A percentile compares a stretch with the other conserved stretches of the same genome.
phyloP scores from a whole-genome alignment of 2,888 invertebrate species.

The Sepioteuthis lessoniana region DNA sequence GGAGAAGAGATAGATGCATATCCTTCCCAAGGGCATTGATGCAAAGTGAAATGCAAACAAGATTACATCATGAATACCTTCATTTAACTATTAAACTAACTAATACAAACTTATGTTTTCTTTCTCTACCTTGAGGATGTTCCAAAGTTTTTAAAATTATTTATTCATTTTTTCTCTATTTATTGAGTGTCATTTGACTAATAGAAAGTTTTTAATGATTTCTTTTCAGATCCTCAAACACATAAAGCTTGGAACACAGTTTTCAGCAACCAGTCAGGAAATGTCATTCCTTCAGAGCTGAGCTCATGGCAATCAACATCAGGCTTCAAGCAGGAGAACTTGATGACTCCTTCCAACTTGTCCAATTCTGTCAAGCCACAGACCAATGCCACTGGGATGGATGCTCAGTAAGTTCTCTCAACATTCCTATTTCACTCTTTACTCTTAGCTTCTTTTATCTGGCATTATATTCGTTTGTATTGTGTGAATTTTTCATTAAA shows the following conservation, averaged over 20 bases:
- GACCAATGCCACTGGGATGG: conserved; percentile 14
- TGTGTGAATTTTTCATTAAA: no score
- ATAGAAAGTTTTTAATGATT: not conserved
- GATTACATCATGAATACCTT: no score
- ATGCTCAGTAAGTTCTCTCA: not conserved
- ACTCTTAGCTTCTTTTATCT: no score
- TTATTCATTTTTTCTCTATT: not conserved
- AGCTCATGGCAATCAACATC: not conserved
- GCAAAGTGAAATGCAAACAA: no score
- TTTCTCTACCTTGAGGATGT: no score
- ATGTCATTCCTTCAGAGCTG: conserved; percentile 23
- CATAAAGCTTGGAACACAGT: not conserved
- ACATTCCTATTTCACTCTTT: no score
- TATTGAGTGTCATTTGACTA: not conserved
- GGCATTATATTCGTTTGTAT: no score
- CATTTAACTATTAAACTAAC: no score
- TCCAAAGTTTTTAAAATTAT: not conserved
- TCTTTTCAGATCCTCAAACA: not conserved
- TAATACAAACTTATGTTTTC: no score
- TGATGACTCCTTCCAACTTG: conserved; percentile 33
- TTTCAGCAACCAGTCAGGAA: not conserved
- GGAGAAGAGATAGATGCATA: no score
- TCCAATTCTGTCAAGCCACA: not conserved
- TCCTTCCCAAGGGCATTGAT: no score
- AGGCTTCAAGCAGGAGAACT: not conserved